These are phyloP conservation scores for Propithecus perrieri DNA, from an alignment of 2,797 vertebrate species.

Conservation along the genomic window DNA sequence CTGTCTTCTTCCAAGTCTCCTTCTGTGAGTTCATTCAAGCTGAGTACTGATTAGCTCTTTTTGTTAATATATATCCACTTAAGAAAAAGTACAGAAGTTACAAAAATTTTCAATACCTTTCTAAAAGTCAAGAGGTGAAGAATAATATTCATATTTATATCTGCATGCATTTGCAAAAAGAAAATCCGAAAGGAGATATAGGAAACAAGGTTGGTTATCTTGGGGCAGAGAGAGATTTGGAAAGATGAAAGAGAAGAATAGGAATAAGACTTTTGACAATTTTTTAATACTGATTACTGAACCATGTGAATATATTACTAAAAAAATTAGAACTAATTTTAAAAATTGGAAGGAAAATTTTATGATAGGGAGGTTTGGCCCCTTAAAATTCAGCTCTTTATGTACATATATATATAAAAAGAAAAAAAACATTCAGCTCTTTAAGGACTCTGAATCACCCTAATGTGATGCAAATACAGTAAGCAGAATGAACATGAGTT, in stretches of 20 bases:
- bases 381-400: conserved; percentile 35
- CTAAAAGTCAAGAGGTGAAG: neutral
- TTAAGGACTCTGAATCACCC: neutral
- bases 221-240: neutral
- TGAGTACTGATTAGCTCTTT: neutral
- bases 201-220: conserved; percentile 12
- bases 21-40: conserved; percentile 1
- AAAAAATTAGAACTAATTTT: conserved; percentile 34
- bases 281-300: conserved; percentile 37
- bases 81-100: neutral
- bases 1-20: neutral
- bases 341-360: neutral
- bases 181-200: conserved; percentile 41
- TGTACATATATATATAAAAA: neutral
- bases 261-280: neutral
- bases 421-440: conserved; percentile 4
- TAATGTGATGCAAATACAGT: neutral
- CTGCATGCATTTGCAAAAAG: conserved; percentile 26
- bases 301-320: neutral
- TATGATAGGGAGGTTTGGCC: neutral
- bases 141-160: conserved; percentile 11
- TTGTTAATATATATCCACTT: neutral
- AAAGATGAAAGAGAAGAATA: neutral
- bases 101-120: neutral
- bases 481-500: neutral